A percentile compares a stretch with the other conserved stretches of the same genome.
Evolutionary conservation across 1,140 invertebrate genomes (phyloP).

Genomic region (Caenorhabditis briggsae): DNA sequence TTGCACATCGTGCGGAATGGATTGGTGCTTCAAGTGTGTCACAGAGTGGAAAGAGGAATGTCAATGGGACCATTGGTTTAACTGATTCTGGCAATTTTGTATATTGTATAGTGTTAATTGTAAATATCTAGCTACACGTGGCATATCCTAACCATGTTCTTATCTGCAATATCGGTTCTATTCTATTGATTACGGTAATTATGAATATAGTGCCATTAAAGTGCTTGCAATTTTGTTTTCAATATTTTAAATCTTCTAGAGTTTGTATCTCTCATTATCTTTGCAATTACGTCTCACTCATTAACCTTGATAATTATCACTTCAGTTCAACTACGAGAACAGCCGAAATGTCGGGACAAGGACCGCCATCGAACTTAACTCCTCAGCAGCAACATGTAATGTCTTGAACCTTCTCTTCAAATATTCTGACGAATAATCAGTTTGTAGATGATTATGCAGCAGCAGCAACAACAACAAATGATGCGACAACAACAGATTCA

Average conservation of each 20-base stretch:
- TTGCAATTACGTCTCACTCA: not conserved
- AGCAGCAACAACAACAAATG: slow-evolving; percentile 15
- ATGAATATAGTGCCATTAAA: not conserved
- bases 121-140: not conserved
- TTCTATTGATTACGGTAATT: not conserved
- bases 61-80: slow-evolving; percentile 68
- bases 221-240: not conserved
- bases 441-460: slow-evolving; percentile 26
- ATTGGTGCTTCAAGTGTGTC: slow-evolving; percentile 66
- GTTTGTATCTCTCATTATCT: not conserved
- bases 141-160: not conserved
- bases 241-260: not conserved
- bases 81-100: not conserved
- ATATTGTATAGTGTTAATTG: not conserved
- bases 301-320: not conserved
- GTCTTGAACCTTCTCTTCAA: not conserved
- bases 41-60: slow-evolving; percentile 65
- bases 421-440: not conserved
- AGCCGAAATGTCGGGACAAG: not conserved
- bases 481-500: slow-evolving; percentile 28
- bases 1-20: slow-evolving; percentile 63
- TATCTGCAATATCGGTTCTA: not conserved
- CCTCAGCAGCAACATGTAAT: not conserved
- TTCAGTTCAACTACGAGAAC: too few relatives aligned
- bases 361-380: not conserved